Evolutionary conservation across 2,797 vertebrate species (phyloP), one percentile per base, ranked within the genome.

Genomic region (Phataginus tetradactyla): DNA sequence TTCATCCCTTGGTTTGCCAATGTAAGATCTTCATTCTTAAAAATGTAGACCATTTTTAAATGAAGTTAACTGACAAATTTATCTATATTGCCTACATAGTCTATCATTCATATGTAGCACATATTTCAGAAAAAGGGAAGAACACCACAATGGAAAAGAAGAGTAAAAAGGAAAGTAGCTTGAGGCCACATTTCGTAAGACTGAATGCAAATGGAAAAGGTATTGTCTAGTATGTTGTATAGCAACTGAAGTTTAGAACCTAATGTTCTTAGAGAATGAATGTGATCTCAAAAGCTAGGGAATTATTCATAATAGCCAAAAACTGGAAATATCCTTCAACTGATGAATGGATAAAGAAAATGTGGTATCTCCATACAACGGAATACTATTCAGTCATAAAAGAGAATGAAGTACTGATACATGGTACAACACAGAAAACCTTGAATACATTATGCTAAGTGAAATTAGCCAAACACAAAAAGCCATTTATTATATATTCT

Each of bases 61-160:
- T 57, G 53, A 91, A 77, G 37, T 94, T 53, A 80, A 88, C 3
- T 53, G 49, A 77, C 23, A 55, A 55, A 64, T 53, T 39, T 69
- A 74, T 90, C 34, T 86, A 63, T 21, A 86, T 4, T 69, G 20
- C 63, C 42, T 81, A 78, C 55, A 87, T 90, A 93, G 75, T 68
- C 78, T 84, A 68, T 61, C 55, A 91, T 61, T 42, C 25, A 74
- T 23, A 68, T 61, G 5, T 25, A 93, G 37, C 23, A 93, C 42
- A n/a, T 79, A 91, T 57, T 90, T 87, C 37, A 83, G 51, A 90
- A 80, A 88, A 0, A 81, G 17, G 85, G 91, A 88, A 55, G 10
- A 79, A 69, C 15, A 66, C 3, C 18, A 63, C 32, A 61, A 53
- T 21, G 59, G 64, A 69, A 94, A 92, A 81, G 29, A 80, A 95